Base-by-base conservation (phyloP, 2,888 invertebrate genomes). In the Rhingia campestris region DNA sequence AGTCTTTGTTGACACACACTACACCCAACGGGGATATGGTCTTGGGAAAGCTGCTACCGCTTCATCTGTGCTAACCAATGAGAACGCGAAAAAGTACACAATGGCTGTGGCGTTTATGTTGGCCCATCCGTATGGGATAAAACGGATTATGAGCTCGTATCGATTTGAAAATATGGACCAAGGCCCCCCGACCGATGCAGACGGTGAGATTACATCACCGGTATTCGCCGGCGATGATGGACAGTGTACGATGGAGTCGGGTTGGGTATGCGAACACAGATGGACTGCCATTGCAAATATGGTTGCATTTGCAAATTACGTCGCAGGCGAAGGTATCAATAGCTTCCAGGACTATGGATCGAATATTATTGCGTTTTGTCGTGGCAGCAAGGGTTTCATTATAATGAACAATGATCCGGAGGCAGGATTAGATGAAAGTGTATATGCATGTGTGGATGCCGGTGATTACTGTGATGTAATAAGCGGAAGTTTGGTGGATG, bases 1-100 rank as follows among this genome's bases (percentile, higher is more conserved):
- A 0, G 93, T 94, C 10, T 96, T 96, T 88, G 93, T 97, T 63
- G 96, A 97, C 88, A 97, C 97, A 91, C 97, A 97, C 89, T 97
- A 97, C 90, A 96, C 95, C 88, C 96, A 97, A 89, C 92, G 97
- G 88, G 94, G 94, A 4, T 93, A 94, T 81, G 94, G 94, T 51
- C 94, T 93, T 53, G 91, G 90, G 4, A 93, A 93, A 56, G 92
- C 22, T 6, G 35, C n/a, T 1, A 7, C 33, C 5, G 49, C 37
- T 6, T n/a, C 39, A 35, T 39, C 87, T 81, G 89, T 92, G 75
- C 87, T 92, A n/a, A 92, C 90, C 6, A 88, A 91, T 87, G 90
- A 91, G 69, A 81, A 87, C 6, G 73, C 91, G 0, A 90, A 89
- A 67, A 88, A 88, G 67, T 92, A 92, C 88, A 92, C 90, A 88